Percentiles rank a stretch among this genome's conserved stretches.
Conservation (phyloP, 2,888 invertebrate species). For the Polyommatus icarus region DNA sequence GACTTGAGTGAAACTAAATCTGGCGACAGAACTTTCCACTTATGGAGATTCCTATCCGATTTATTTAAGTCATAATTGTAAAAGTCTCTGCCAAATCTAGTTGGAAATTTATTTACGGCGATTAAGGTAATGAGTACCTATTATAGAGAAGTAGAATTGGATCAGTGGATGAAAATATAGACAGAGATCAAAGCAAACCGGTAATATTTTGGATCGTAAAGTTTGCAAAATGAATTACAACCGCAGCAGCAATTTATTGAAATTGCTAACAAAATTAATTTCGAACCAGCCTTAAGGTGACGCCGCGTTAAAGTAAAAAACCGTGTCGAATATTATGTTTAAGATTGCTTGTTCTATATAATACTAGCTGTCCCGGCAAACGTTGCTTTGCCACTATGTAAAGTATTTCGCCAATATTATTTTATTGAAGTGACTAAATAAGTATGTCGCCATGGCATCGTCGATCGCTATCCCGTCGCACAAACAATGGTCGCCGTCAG, state of each 20-base stretch:
- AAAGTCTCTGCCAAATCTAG: background rate
- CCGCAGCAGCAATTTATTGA: background rate
- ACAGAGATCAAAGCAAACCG: background rate
- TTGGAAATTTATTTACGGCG: background rate
- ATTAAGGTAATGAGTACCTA: background rate
- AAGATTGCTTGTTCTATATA: too few relatives aligned
- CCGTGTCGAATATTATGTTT: too few relatives aligned
- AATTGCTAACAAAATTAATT: background rate
- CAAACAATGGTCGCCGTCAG: too few relatives aligned
- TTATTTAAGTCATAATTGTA: background rate
- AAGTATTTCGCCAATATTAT: too few relatives aligned
- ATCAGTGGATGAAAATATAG: background rate
- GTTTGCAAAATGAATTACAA: too few relatives aligned
- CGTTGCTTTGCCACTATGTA: too few relatives aligned
- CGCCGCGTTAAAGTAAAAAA: too few relatives aligned
- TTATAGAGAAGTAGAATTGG: background rate
- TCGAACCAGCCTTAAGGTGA: background rate
- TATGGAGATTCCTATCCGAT: background rate
- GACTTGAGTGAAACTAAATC: conserved; percentile 6
- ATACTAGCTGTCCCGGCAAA: too few relatives aligned
- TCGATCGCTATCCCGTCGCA: too few relatives aligned
- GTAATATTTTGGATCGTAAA: background rate
- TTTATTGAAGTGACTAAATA: too few relatives aligned
- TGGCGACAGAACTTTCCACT: conserved; percentile 9
- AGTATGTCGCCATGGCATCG: too few relatives aligned